A percentile compares a stretch with the other conserved stretches of the same genome.
Conservation (phyloP, 2,113 vertebrate genomes). For the Ptilorrhoa leucosticta region DNA sequence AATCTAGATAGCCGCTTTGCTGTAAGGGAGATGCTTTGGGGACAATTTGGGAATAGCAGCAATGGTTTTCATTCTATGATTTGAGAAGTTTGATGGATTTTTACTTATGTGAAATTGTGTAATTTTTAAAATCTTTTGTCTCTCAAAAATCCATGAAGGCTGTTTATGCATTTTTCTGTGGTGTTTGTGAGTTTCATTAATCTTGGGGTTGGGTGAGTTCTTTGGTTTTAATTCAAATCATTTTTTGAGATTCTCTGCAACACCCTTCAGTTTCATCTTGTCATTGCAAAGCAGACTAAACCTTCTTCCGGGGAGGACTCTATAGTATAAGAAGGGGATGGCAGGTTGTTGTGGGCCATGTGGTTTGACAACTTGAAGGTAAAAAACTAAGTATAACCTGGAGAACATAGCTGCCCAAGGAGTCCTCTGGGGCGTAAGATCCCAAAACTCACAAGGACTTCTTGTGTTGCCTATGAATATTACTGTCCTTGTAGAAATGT, state of each 20-base stretch:
- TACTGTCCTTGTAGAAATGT: neutral
- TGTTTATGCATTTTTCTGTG: neutral
- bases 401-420: neutral
- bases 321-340: neutral
- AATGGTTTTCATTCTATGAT: neutral
- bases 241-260: neutral
- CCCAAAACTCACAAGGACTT: neutral
- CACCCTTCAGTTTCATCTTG: neutral
- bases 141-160: neutral
- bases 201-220: fast-evolving
- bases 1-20: neutral
- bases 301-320: neutral
- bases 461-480: neutral
- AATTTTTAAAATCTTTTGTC: neutral
- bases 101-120: neutral
- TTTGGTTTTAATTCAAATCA: neutral
- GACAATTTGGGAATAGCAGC: neutral
- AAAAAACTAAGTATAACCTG: neutral
- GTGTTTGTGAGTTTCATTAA: neutral
- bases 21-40: neutral
- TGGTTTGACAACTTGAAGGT: neutral
- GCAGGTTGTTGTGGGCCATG: neutral
- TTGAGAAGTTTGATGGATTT: neutral
- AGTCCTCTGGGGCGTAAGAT: neutral
- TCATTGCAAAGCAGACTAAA: neutral